These are phyloP conservation scores for Myiotriccus ornatus DNA, from an alignment of 2,797 vertebrate genomes.

Conservation along the genomic window DNA sequence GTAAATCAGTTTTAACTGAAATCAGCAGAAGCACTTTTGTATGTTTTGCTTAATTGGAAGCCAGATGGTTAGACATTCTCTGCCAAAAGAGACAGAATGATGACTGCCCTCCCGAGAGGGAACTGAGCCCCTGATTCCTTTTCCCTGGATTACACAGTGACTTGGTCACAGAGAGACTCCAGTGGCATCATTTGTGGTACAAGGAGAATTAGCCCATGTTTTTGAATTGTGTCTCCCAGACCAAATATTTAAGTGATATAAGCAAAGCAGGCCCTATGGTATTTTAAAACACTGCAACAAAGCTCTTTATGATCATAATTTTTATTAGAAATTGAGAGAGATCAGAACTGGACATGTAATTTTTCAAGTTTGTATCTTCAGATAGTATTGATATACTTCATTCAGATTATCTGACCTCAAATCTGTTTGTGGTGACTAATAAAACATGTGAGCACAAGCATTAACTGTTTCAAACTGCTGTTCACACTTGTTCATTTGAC, in stretches of 20 bases:
- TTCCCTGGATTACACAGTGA: not conserved
- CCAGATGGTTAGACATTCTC: constrained; percentile 1
- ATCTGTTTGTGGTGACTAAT: constrained; percentile 16
- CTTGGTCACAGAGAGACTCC: not conserved
- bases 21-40: not conserved
- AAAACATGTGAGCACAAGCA: not conserved
- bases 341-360: not conserved
- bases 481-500: constrained; percentile 15
- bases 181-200: not conserved
- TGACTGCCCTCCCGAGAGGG: not conserved
- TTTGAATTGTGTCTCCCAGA: not conserved
- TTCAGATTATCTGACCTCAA: not conserved
- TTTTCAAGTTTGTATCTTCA: not conserved
- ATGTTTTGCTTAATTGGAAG: not conserved
- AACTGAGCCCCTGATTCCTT: not conserved
- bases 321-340: not conserved
- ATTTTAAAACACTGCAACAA: not conserved
- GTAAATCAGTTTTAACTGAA: not conserved
- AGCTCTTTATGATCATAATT: not conserved
- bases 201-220: not conserved
- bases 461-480: not conserved
- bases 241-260: not conserved
- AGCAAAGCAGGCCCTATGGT: not conserved
- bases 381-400: not conserved
- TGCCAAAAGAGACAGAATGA: not conserved